Evolutionary conservation across 2,888 invertebrate genomes (phyloP).

Genomic region (Therioaphis trifolii): DNA sequence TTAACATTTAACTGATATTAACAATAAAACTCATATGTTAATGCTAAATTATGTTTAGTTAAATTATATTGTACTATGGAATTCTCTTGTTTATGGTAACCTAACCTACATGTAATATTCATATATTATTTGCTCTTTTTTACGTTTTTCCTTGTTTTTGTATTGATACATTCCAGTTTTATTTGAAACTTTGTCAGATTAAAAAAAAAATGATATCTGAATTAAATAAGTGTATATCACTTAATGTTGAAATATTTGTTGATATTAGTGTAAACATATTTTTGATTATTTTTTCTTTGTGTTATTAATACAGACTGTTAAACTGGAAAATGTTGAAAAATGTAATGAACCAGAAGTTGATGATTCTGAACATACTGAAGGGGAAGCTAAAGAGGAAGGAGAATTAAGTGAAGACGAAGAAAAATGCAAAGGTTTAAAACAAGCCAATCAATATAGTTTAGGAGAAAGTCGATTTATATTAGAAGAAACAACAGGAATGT

Average conservation of each 20-base stretch:
- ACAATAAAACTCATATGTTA: no score
- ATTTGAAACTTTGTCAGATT: no score
- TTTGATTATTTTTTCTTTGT: not conserved
- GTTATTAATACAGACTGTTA: not conserved
- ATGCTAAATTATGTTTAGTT: no score
- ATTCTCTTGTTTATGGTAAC: no score
- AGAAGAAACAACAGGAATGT: conserved; percentile 86
- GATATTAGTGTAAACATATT: not conserved
- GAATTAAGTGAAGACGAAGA: conserved; percentile 60
- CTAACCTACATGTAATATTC: no score
- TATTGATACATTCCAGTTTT: no score
- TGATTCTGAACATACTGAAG: not conserved
- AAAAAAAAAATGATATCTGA: no score
- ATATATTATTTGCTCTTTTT: no score
- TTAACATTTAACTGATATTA: no score
- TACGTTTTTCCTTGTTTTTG: no score
- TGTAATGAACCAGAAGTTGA: not conserved
- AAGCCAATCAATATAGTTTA: conserved; percentile 80
- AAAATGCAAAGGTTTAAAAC: conserved; percentile 46
- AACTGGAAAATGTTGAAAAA: conserved; percentile 8
- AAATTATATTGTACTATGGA: no score
- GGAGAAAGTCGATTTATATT: conserved; percentile 84
- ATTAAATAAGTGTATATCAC: not conserved
- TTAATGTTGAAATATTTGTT: not conserved
- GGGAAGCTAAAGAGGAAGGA: conserved; percentile 53